These are phyloP conservation scores for Mionectes olivaceus DNA, from an alignment of 2,797 vertebrate genomes.

Conservation along the genomic window DNA sequence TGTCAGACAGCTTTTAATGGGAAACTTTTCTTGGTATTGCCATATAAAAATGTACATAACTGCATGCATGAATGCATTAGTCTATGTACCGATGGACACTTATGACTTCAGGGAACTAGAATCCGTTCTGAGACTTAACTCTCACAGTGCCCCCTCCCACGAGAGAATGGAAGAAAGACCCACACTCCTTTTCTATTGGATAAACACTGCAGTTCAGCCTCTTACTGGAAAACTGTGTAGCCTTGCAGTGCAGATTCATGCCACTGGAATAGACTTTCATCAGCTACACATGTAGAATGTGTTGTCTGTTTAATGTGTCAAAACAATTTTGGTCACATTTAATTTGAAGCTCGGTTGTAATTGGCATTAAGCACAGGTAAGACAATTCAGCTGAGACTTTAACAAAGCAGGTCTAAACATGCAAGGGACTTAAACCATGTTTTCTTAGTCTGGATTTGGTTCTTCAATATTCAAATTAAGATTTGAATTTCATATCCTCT, in stretches of 20 bases:
- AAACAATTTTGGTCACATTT: not conserved
- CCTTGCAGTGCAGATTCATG: not conserved
- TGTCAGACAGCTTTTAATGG: not conserved
- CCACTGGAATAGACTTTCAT: not conserved
- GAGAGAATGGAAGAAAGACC: not conserved
- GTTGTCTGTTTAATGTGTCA: not conserved
- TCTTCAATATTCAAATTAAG: slow-evolving; percentile 50
- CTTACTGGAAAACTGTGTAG: not conserved
- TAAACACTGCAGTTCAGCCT: not conserved
- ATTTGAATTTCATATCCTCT: not conserved
- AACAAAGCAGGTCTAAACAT: not conserved
- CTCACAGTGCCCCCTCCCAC: not conserved
- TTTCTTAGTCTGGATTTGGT: slow-evolving; percentile 35
- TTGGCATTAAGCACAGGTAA: not conserved
- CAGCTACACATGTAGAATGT: not conserved
- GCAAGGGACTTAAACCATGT: slow-evolving; percentile 30
- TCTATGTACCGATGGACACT: not conserved
- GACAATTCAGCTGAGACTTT: not conserved
- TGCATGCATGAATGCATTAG: not conserved
- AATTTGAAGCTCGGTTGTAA: not conserved
- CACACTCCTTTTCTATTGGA: not conserved
- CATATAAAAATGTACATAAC: not conserved
- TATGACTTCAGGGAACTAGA: not conserved
- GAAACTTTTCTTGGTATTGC: not conserved
- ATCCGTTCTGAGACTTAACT: not conserved